These are phyloP conservation scores for Armadillidium nasatum DNA, from an alignment of 1,140 invertebrate genomes.

Conservation along the genomic window DNA sequence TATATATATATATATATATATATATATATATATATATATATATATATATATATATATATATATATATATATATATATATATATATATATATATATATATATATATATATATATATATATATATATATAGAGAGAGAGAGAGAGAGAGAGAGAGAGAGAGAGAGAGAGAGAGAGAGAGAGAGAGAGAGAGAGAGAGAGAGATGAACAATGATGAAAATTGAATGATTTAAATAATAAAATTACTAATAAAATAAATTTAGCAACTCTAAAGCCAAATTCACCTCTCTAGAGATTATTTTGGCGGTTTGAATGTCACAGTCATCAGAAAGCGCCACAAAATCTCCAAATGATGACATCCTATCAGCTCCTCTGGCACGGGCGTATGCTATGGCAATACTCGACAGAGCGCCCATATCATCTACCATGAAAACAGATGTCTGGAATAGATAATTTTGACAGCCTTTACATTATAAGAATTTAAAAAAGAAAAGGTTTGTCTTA, in stretches of 20 bases:
- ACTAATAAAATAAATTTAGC: not conserved
- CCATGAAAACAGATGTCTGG: constrained; percentile 86
- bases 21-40: no score
- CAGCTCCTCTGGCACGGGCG: constrained; percentile 90
- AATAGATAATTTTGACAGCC: constrained; percentile 43
- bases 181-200: not conserved
- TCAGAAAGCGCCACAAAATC: constrained; percentile 96
- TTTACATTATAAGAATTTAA: not conserved
- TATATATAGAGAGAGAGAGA: no score
- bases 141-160: no score
- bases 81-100: no score
- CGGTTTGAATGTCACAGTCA: constrained; percentile 80
- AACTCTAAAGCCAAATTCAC: constrained; percentile 47
- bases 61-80: no score
- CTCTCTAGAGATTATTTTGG: constrained; percentile 65
- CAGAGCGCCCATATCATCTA: constrained; percentile 73
- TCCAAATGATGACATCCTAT: constrained; percentile 98
- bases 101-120: no score
- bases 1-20: no score
- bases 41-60: no score
- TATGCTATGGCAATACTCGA: constrained; percentile 90
- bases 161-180: no score
- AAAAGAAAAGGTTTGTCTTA: not conserved
- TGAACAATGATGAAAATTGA: not conserved
- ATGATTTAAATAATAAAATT: not conserved